phyloP scores from a whole-genome alignment of 2,797 vertebrate genomes.

The Pelochelys cantorii region DNA sequence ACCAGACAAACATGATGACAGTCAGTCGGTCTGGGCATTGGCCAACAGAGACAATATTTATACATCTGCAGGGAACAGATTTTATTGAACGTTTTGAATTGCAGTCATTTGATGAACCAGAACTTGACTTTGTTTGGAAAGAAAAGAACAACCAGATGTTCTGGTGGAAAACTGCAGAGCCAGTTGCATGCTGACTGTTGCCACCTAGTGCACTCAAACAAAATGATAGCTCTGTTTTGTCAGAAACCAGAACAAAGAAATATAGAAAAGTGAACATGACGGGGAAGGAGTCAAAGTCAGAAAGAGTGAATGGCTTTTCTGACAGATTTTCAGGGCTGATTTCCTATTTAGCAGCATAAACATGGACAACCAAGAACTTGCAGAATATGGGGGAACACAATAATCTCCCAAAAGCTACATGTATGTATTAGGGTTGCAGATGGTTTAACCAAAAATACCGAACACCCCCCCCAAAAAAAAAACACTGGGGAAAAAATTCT shows the following conservation, averaged over 20 bases:
- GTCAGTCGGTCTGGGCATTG: not conserved
- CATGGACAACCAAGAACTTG: not conserved
- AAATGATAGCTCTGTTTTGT: not conserved
- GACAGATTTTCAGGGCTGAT: not conserved
- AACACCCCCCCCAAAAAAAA: no score
- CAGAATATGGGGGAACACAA: not conserved
- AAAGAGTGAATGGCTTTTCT: not conserved
- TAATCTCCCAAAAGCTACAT: not conserved
- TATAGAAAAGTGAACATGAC: not conserved
- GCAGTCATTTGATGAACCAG: constrained; percentile 8
- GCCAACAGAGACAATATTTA: constrained; percentile 6
- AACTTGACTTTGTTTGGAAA: not conserved
- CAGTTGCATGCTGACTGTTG: constrained; percentile 25
- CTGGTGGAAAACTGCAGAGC: not conserved
- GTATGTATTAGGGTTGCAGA: no score
- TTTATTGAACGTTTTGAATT: constrained; percentile 3
- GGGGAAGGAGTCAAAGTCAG: not conserved
- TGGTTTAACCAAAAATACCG: no score
- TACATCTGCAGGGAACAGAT: not conserved
- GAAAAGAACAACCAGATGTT: not conserved
- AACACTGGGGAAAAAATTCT: no score
- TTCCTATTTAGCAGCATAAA: not conserved
- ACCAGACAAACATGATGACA: not conserved
- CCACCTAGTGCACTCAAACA: constrained; percentile 41
- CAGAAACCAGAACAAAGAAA: not conserved